A percentile compares a stretch with the other conserved stretches of the same genome.
Conservation (phyloP, 2,797 vertebrate species). For the Lithobates sylvaticus region DNA sequence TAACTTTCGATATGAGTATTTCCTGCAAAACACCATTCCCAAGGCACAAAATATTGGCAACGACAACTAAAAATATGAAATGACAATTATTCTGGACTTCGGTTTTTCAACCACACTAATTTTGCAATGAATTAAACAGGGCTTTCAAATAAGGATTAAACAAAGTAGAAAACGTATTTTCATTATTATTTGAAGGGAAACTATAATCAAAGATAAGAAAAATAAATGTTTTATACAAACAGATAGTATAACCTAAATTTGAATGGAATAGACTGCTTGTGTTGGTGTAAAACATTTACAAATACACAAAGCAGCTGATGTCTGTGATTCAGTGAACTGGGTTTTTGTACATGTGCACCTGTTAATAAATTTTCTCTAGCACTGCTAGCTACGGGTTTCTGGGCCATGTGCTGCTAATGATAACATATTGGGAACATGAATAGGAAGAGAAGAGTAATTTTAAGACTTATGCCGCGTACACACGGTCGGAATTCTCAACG, state of each 20-base stretch:
- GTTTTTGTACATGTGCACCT: neutral
- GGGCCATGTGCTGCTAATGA: neutral
- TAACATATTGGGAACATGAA: neutral
- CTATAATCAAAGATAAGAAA: neutral
- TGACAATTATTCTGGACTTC: conserved; percentile 4
- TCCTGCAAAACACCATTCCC: conserved; percentile 22
- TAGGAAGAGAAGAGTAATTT: too few relatives aligned
- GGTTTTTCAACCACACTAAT: neutral
- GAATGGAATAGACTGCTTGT: too few relatives aligned
- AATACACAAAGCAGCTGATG: neutral
- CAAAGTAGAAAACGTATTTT: neutral
- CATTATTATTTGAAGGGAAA: neutral
- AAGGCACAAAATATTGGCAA: neutral
- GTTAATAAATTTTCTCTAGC: neutral
- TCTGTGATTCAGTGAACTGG: neutral
- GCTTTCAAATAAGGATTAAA: neutral
- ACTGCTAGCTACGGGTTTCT: neutral
- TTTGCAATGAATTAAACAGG: neutral
- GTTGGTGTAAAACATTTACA: neutral
- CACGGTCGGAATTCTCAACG: too few relatives aligned
- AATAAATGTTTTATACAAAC: neutral
- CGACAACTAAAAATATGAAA: neutral
- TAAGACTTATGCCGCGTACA: too few relatives aligned
- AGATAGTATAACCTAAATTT: neutral
- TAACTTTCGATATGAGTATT: conserved; percentile 1